Evolutionary conservation across 2,113 vertebrate genomes (phyloP).

Genomic region (Speoplatyrhinus poulsoni): DNA sequence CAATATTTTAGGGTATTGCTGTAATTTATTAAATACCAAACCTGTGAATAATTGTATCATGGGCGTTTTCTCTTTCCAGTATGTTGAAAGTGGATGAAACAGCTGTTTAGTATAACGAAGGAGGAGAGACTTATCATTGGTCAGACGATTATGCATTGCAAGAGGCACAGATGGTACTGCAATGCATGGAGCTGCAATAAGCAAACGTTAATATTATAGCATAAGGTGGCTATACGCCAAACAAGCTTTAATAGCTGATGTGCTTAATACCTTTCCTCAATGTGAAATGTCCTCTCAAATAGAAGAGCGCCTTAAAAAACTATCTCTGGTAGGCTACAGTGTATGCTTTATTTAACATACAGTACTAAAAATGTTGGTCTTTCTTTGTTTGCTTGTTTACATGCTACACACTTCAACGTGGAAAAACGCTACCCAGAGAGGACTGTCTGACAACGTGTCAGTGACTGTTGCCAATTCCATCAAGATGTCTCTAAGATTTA

Average conservation of each 20-base stretch:
- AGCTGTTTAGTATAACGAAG: conserved; percentile 33
- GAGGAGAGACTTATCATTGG: conserved; percentile 42
- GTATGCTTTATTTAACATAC: too few species aligned
- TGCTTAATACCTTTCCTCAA: too few species aligned
- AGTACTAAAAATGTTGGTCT: background rate
- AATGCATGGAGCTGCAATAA: conserved; percentile 16
- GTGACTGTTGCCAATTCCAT: conserved; percentile 27
- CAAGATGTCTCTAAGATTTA: conserved; percentile 4
- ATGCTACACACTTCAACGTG: conserved; percentile 15
- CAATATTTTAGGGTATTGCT: background rate
- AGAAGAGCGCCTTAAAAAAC: too few species aligned
- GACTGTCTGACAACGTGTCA: conserved; percentile 18
- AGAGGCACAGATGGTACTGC: conserved; percentile 47
- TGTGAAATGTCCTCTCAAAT: too few species aligned
- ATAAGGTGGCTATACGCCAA: conserved; percentile 19
- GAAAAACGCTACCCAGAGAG: conserved; percentile 34
- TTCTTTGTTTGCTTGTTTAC: conserved; percentile 5
- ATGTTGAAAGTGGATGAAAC: conserved; percentile 2
- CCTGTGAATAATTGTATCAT: background rate
- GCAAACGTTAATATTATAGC: conserved; percentile 6
- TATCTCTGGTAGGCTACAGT: too few species aligned
- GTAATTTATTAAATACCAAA: background rate
- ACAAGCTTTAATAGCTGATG: conserved; percentile 13
- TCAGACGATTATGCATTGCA: conserved; percentile 38
- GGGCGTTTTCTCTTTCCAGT: background rate